Evolutionary conservation across 2,797 vertebrate species (phyloP).

Genomic region (Eospalax fontanierii): DNA sequence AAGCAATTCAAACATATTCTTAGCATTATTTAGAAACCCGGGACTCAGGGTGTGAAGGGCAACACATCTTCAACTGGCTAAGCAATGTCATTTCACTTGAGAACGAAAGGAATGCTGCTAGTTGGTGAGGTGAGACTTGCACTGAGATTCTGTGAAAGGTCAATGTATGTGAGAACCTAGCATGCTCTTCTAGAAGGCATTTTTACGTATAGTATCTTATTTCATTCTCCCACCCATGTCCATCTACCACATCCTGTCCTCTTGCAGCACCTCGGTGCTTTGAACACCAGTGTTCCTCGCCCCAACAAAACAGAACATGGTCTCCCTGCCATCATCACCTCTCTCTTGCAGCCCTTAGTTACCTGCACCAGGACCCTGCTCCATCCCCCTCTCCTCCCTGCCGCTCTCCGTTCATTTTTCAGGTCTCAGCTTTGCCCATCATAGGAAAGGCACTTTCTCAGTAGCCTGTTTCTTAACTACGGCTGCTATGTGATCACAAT

Average conservation of each 20-base stretch:
- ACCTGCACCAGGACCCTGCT: background rate
- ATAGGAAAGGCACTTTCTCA: background rate
- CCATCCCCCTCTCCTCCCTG: background rate
- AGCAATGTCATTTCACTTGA: background rate
- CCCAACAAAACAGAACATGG: background rate
- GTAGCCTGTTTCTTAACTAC: background rate
- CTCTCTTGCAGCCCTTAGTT: background rate
- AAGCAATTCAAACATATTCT: constrained; percentile 57
- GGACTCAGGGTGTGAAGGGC: constrained; percentile 1
- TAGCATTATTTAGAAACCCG: constrained; percentile 53
- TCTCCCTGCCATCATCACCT: background rate
- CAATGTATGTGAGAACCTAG: background rate
- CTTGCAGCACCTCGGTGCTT: background rate
- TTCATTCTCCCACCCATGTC: too few species aligned
- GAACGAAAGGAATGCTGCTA: background rate
- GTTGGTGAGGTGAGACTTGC: background rate
- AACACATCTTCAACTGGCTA: constrained; percentile 4
- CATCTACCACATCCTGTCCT: background rate
- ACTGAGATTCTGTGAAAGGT: background rate
- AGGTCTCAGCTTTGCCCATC: background rate
- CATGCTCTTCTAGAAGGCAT: background rate
- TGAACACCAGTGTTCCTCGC: background rate
- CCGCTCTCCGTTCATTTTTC: background rate
- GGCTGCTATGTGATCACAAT: background rate
- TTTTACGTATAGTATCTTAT: too few species aligned